phyloP scores from a whole-genome alignment of 2,888 invertebrate species.

The Noctua janthe region DNA sequence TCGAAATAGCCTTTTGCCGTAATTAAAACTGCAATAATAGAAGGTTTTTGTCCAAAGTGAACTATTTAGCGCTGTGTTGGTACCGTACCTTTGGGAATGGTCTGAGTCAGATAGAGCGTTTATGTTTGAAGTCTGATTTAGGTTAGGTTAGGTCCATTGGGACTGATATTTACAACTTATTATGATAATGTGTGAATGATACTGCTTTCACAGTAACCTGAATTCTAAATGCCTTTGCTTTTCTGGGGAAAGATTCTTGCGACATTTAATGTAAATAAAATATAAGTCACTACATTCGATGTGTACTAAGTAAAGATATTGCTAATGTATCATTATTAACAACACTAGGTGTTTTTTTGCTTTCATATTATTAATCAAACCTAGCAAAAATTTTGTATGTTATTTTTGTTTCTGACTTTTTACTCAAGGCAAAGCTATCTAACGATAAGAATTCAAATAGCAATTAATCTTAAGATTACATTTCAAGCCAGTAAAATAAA shows the following conservation, averaged over 20 bases:
- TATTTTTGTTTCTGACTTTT: background rate
- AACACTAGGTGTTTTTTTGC: background rate
- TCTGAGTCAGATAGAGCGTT: background rate
- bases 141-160: background rate
- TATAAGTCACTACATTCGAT: background rate
- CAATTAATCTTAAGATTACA: background rate
- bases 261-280: background rate
- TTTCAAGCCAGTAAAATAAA: background rate
- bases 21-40: slow-evolving; percentile 11
- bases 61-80: slow-evolving; percentile 18
- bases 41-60: background rate
- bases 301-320: background rate
- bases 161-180: background rate
- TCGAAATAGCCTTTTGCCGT: slow-evolving; percentile 40
- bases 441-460: background rate
- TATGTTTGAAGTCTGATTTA: background rate
- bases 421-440: background rate
- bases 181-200: background rate
- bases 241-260: background rate
- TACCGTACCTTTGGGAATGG: background rate
- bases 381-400: background rate
- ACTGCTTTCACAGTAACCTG: background rate
- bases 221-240: background rate
- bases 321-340: too few species aligned
- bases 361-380: background rate